Evolutionary conservation across 2,113 vertebrate genomes (phyloP).

Genomic region (Thymallus thymallus): DNA sequence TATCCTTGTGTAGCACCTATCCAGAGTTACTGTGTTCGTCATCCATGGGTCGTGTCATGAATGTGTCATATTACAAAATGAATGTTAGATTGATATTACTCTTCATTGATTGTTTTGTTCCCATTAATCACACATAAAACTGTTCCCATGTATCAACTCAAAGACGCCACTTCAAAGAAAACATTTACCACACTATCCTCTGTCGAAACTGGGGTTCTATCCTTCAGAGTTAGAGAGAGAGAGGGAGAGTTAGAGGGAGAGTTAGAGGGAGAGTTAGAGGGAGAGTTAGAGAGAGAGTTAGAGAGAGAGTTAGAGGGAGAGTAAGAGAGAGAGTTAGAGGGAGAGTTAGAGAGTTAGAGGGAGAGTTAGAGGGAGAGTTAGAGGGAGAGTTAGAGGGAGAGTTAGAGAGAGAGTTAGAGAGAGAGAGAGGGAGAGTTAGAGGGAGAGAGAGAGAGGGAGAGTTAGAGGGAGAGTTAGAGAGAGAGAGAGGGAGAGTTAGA

Average conservation of each 20-base stretch:
- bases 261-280: too few species aligned
- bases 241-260: too few species aligned
- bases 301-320: background rate
- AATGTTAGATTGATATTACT: background rate
- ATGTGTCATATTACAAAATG: background rate
- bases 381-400: too few species aligned
- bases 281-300: background rate
- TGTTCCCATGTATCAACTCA: background rate
- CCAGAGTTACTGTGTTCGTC: background rate
- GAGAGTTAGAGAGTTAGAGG: background rate
- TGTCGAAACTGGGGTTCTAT: slow-evolving; percentile 34
- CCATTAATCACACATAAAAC: background rate
- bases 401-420: too few species aligned
- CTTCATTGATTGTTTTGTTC: background rate
- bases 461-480: too few species aligned
- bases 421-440: too few species aligned
- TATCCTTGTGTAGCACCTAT: background rate
- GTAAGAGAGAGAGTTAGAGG: too few species aligned
- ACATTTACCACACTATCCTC: background rate
- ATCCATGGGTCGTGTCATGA: background rate
- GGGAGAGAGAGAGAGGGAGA: too few species aligned
- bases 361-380: background rate
- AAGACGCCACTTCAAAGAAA: background rate
- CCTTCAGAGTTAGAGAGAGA: too few species aligned
- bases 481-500: too few species aligned